phyloP scores from a whole-genome alignment of 2,113 vertebrate genomes.

The Paratilapia polleni region DNA sequence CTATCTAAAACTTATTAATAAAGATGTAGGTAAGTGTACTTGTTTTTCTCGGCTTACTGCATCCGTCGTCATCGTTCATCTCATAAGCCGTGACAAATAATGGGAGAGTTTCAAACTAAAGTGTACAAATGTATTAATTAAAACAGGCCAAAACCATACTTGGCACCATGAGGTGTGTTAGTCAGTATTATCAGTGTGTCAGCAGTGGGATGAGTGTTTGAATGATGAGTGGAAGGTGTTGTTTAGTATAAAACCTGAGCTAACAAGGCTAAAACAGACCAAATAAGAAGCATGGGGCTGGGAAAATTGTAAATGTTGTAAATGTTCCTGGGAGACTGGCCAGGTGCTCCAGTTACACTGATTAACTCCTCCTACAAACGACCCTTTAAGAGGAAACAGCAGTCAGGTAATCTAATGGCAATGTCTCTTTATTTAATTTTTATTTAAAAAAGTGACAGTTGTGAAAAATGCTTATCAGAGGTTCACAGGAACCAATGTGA shows the following conservation, averaged over 20 bases:
- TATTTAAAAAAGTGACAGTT: too few species aligned
- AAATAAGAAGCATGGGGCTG: not conserved
- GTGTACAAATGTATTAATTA: not conserved
- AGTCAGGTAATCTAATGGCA: not conserved
- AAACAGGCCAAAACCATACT: not conserved
- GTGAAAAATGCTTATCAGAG: too few species aligned
- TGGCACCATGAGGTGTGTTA: constrained; percentile 1
- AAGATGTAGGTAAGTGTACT: not conserved
- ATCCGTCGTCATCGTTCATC: not conserved
- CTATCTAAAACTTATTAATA: not conserved
- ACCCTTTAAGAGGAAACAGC: not conserved
- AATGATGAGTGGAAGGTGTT: constrained; percentile 4
- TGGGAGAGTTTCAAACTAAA: not conserved
- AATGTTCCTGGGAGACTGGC: not conserved
- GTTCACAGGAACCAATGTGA: too few species aligned
- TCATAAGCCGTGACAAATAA: not conserved
- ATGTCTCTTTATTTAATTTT: too few species aligned
- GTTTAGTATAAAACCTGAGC: not conserved
- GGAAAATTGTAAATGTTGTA: not conserved
- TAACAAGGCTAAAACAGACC: not conserved
- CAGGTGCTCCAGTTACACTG: not conserved
- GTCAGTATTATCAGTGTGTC: constrained; percentile 6
- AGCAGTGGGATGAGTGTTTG: constrained; percentile 12
- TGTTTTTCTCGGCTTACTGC: not conserved
- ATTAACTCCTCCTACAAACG: not conserved